Evolutionary conservation across 2,113 vertebrate species (phyloP).

Genomic region (Solea solea): DNA sequence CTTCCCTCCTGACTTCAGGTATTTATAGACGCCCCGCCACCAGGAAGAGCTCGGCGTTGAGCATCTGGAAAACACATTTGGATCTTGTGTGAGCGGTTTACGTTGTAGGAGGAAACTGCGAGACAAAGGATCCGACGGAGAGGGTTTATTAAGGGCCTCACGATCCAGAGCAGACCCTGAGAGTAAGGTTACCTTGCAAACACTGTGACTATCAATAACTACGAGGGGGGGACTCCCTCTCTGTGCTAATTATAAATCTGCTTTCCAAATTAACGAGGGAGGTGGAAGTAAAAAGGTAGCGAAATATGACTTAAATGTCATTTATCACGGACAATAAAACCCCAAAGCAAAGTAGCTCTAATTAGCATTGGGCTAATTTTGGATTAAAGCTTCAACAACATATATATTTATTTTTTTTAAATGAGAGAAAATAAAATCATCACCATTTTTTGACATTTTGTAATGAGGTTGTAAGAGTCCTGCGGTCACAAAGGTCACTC

Average conservation of each 20-base stretch:
- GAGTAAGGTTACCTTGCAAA: conserved; percentile 5
- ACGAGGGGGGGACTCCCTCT: neutral
- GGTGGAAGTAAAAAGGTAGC: neutral
- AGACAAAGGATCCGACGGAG: conserved; percentile 50
- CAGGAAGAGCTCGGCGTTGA: conserved; percentile 59
- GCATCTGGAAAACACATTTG: conserved; percentile 77
- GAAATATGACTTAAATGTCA: neutral
- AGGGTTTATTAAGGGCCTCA: conserved; percentile 5
- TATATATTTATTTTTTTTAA: too few species aligned
- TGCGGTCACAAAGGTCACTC: neutral
- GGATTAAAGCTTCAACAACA: neutral
- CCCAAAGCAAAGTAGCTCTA: conserved; percentile 6
- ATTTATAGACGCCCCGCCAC: conserved; percentile 71
- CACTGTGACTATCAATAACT: conserved; percentile 4
- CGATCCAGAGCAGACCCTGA: conserved; percentile 13
- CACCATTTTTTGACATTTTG: too few species aligned
- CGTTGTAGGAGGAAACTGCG: neutral
- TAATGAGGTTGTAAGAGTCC: neutral
- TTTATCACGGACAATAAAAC: conserved; percentile 16
- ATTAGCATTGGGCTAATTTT: conserved; percentile 23
- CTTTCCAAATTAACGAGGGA: neutral
- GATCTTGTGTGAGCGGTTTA: conserved; percentile 15
- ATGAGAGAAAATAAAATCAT: too few species aligned
- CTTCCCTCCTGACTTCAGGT: conserved; percentile 68
- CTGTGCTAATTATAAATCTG: conserved; percentile 1